Evolutionary conservation across 1,140 invertebrate genomes (phyloP), one percentile per base, ranked within the genome.

Genomic region (Lepidurus apus): DNA sequence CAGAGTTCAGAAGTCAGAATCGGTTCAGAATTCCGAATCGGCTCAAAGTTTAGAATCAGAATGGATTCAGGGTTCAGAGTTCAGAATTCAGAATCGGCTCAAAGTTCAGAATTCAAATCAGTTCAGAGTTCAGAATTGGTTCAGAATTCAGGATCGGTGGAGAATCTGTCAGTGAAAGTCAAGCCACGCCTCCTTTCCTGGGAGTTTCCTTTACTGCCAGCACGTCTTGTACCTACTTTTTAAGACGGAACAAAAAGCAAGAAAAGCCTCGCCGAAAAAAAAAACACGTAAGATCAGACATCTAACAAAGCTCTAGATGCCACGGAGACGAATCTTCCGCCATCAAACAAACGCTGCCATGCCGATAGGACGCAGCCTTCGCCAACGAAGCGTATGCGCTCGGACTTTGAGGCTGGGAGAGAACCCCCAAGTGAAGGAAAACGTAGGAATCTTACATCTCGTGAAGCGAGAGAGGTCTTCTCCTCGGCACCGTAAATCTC

Each of bases 301-400:
- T 21, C 17, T 65, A 65, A 65, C 53, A 65, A 65, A 65, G 53
- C 53, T 65, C 21, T 65, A 65, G 53, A 65, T 65, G 53, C 53
- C 53, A 65, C 17, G 53, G 53, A 65, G 53, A 65, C 53, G 53
- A 65, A 65, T 65, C 53, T 65, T 65, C 53, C 53, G 53, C 53
- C 53, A 65, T 65, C 17, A 65, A 65, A 21, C 53, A 65, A 65
- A 65, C 17, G 53, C 53, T 65, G 53, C 21, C 53, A 65, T 17
- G 53, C 53, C 53, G 53, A 65, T 65, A 9, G 53, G 53, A 13
- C 21, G 53, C 53, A 65, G 45, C 53, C 53, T 21, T 65, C 21
- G 53, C 53, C 53, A 65, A 65, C 17, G 21, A 65, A 9, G 53
- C 53, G 17, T 13, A n/a, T 13, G 17, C 53, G 17, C 17, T 13